A percentile compares a stretch with the other conserved stretches of the same genome.
phyloP scores from a whole-genome alignment of 1,140 invertebrate genomes.

The Andrena cerasifolii region DNA sequence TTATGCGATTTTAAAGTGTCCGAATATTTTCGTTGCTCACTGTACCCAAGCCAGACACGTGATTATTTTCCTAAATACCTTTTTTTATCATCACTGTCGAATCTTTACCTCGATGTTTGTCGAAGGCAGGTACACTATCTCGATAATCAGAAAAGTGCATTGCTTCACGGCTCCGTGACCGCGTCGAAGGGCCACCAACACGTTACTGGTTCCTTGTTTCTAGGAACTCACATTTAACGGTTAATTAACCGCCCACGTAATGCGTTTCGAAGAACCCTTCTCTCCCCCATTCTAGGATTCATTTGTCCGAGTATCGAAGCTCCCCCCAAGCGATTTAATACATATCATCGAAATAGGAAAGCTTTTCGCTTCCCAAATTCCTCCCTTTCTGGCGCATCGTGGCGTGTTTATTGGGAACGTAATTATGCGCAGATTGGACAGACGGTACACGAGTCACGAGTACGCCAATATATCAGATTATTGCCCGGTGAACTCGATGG shows the following conservation, averaged over 20 bases:
- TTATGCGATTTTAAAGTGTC: too few relatives aligned
- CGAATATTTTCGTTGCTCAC: too few relatives aligned
- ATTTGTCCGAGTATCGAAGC: too few relatives aligned
- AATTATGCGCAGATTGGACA: not conserved
- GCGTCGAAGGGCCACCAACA: not conserved
- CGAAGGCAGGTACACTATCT: not conserved
- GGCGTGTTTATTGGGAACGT: not conserved
- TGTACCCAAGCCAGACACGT: not conserved
- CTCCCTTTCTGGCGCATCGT: not conserved
- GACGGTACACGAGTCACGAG: not conserved
- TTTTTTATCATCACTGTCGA: not conserved
- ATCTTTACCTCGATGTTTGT: not conserved
- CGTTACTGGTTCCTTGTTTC: slow-evolving; percentile 28
- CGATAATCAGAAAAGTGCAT: not conserved
- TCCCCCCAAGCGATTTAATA: too few relatives aligned
- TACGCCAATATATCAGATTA: not conserved
- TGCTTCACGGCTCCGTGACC: too few relatives aligned
- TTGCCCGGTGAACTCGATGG: not conserved
- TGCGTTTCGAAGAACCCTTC: slow-evolving; percentile 40
- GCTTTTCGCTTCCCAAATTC: not conserved
- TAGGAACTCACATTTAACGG: slow-evolving; percentile 43
- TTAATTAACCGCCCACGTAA: slow-evolving; percentile 42
- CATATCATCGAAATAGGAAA: too few relatives aligned
- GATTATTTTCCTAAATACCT: slow-evolving; percentile 13
- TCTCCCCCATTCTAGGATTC: too few relatives aligned